Conservation (phyloP, 2,113 vertebrate genomes). For the Ursus arctos region DNA sequence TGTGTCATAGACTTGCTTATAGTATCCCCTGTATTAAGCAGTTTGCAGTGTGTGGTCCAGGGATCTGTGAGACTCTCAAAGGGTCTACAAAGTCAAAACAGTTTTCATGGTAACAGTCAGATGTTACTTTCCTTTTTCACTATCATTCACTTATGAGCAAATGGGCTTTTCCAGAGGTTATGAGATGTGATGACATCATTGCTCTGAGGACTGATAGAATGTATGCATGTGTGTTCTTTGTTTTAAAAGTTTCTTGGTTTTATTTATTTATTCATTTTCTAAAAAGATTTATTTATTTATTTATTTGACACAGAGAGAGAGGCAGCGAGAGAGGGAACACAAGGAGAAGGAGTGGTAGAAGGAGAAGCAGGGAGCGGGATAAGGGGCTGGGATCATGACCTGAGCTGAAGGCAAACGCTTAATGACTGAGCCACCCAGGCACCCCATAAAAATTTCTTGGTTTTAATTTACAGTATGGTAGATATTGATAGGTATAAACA, state of each 20-base stretch:
- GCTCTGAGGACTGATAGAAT: neutral
- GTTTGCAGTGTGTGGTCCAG: neutral
- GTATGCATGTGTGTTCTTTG: neutral
- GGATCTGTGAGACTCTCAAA: neutral
- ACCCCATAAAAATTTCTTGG: neutral
- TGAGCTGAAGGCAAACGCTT: too few species aligned
- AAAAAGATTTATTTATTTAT: too few species aligned
- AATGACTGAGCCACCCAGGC: too few species aligned
- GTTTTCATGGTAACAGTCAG: neutral
- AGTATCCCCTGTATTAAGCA: neutral
- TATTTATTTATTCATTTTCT: too few species aligned
- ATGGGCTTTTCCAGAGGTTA: neutral
- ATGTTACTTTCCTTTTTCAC: neutral
- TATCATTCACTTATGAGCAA: neutral
- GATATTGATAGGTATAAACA: neutral
- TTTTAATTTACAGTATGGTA: slow-evolving; percentile 3
- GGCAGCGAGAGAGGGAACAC: too few species aligned
- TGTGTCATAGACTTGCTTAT: neutral
- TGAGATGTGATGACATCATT: neutral
- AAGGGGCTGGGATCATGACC: too few species aligned
- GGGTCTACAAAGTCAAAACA: neutral
- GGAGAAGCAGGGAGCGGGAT: too few species aligned
- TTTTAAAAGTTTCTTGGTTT: slow-evolving; percentile 36
- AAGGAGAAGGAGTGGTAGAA: too few species aligned
- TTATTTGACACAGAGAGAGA: too few species aligned